Evolutionary conservation across 2,113 vertebrate genomes (phyloP).

Genomic region (Prionailurus bengalensis): DNA sequence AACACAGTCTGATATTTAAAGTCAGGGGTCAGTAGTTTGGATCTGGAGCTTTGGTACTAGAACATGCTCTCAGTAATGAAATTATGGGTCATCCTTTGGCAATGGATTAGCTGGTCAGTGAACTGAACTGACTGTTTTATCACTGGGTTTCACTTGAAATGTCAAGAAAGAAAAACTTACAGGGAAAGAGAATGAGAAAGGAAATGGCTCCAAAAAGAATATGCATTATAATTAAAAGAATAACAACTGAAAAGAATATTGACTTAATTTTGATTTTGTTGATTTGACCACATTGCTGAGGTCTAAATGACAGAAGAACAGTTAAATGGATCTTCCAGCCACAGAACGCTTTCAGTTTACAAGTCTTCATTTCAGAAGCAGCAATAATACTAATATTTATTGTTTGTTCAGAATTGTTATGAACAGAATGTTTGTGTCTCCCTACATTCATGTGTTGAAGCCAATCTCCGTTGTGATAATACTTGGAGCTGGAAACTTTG

Average conservation of each 20-base stretch:
- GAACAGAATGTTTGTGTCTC: background rate
- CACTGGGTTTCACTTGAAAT: constrained; percentile 34
- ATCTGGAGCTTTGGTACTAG: background rate
- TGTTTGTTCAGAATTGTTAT: background rate
- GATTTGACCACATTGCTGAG: background rate
- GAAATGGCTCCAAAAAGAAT: background rate
- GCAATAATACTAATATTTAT: background rate
- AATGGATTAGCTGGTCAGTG: background rate
- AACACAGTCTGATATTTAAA: background rate
- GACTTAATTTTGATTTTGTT: background rate
- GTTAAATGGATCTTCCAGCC: background rate
- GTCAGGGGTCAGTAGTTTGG: background rate
- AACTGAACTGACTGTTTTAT: constrained; percentile 13
- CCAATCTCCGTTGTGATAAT: background rate
- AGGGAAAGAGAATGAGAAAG: background rate
- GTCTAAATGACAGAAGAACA: constrained; percentile 5
- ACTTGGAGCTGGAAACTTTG: background rate
- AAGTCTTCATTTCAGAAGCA: background rate
- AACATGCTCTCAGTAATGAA: background rate
- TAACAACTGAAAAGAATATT: background rate
- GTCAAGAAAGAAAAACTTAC: constrained; percentile 23
- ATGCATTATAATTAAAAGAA: background rate
- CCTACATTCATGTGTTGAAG: background rate
- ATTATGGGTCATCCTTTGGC: background rate
- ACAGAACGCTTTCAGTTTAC: background rate